Conservation (phyloP, 1,140 invertebrate genomes). For the Whitmania pigra region DNA sequence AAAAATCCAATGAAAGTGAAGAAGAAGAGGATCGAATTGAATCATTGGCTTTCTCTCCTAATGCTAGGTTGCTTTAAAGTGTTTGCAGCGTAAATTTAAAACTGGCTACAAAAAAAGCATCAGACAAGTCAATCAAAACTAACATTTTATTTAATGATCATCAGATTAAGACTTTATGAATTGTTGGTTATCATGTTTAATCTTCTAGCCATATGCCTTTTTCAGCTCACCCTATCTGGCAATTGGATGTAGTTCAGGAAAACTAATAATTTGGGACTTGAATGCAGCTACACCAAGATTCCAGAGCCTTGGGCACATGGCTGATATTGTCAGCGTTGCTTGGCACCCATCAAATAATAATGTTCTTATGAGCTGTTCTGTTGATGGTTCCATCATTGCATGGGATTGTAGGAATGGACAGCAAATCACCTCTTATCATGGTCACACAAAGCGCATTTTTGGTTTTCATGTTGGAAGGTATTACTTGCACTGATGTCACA, state of each 20-base stretch:
- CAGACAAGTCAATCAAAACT: no score
- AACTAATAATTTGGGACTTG: background rate
- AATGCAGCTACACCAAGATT: background rate
- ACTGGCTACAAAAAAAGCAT: no score
- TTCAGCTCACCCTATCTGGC: slow-evolving; percentile 1
- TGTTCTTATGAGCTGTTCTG: background rate
- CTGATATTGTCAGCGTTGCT: background rate
- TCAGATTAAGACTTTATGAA: no score
- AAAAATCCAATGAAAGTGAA: background rate
- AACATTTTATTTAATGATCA: no score
- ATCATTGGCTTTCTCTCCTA: slow-evolving; percentile 6
- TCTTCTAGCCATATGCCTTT: no score
- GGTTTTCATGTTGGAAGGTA: slow-evolving; percentile 4
- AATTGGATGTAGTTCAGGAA: slow-evolving; percentile 1
- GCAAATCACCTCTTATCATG: background rate
- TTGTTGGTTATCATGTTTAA: no score
- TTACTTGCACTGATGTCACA: background rate
- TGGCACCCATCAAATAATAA: background rate
- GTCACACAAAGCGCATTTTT: background rate
- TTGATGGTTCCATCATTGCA: background rate
- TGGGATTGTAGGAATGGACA: slow-evolving; percentile 4
- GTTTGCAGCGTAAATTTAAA: no score
- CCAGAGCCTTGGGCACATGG: background rate
- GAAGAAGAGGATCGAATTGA: background rate
- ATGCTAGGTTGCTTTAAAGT: no score